These are phyloP conservation scores for Albula goreensis DNA, from an alignment of 2,113 vertebrate genomes.

Conservation along the genomic window DNA sequence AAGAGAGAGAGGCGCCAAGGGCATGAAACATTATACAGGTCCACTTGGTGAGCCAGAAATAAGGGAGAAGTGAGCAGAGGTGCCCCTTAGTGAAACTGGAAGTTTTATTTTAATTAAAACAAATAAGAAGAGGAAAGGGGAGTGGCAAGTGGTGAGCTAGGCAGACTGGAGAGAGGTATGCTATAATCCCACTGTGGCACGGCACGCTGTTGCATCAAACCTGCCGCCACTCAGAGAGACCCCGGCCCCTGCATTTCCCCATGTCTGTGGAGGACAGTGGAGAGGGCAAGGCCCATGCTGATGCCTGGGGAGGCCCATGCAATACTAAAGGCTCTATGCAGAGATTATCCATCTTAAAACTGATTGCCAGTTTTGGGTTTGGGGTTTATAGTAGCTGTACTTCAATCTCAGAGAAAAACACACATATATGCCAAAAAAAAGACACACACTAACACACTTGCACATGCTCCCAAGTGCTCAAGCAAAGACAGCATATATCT, in stretches of 20 bases:
- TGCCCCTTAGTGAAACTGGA: conserved; percentile 47
- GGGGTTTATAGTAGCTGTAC: too few species aligned
- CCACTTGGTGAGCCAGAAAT: conserved; percentile 38
- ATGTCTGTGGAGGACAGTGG: not conserved
- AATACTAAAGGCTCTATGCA: too few species aligned
- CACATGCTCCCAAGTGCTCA: too few species aligned
- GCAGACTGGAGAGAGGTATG: conserved; percentile 53
- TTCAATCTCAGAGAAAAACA: too few species aligned
- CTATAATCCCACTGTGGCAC: conserved; percentile 68
- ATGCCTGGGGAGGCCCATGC: too few species aligned
- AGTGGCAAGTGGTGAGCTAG: conserved; percentile 38
- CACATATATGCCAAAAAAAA: too few species aligned
- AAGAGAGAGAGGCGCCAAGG: conserved; percentile 17
- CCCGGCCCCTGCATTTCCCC: not conserved
- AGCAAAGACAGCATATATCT: too few species aligned
- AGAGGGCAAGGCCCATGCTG: too few species aligned
- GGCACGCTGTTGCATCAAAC: conserved; percentile 38
- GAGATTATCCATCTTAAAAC: too few species aligned
- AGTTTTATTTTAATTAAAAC: conserved; percentile 70
- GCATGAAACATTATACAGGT: conserved; percentile 38
- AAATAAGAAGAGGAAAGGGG: conserved; percentile 58
- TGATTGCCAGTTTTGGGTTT: too few species aligned
- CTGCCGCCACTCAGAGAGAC: not conserved
- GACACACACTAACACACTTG: too few species aligned
- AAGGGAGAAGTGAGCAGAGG: conserved; percentile 45